Conservation (phyloP, 2,888 invertebrate species). For the Tenthredo mesomela region DNA sequence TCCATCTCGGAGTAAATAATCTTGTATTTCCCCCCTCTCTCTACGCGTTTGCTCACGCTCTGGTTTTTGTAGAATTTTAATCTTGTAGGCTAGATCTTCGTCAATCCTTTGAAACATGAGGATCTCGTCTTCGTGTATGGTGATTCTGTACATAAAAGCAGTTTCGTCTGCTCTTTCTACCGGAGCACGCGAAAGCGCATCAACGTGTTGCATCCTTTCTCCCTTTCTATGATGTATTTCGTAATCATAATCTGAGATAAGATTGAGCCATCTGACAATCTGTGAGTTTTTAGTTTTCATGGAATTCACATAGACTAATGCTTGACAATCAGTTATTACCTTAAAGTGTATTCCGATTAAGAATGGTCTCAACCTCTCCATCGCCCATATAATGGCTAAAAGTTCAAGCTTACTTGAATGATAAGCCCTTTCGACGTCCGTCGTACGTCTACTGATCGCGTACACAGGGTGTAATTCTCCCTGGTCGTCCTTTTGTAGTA, state of each 20-base stretch:
- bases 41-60: not conserved
- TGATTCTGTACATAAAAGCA: not conserved
- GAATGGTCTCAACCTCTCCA: slow-evolving; percentile 57
- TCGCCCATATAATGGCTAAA: slow-evolving; percentile 59
- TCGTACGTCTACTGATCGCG: slow-evolving; percentile 60
- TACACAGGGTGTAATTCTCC: slow-evolving; percentile 59
- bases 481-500: slow-evolving; percentile 24
- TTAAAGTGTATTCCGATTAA: slow-evolving; percentile 59
- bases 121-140: not conserved
- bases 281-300: slow-evolving; percentile 55
- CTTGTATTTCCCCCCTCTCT: slow-evolving; percentile 7
- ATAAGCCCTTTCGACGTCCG: slow-evolving; percentile 57
- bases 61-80: slow-evolving; percentile 52
- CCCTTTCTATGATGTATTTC: slow-evolving; percentile 62
- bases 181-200: slow-evolving; percentile 62
- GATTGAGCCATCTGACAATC: slow-evolving; percentile 61
- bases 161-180: slow-evolving; percentile 53
- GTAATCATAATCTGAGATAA: slow-evolving; percentile 61
- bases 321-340: slow-evolving; percentile 59
- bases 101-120: slow-evolving; percentile 29
- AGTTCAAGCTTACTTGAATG: slow-evolving; percentile 61
- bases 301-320: slow-evolving; percentile 57
- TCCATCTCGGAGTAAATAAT: slow-evolving; percentile 12
- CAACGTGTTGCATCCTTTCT: slow-evolving; percentile 61
- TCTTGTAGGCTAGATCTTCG: slow-evolving; percentile 45